Evolutionary conservation across 1,140 invertebrate genomes (phyloP), one percentile per base, ranked within the genome.

Genomic region (Calycopis cecrops): DNA sequence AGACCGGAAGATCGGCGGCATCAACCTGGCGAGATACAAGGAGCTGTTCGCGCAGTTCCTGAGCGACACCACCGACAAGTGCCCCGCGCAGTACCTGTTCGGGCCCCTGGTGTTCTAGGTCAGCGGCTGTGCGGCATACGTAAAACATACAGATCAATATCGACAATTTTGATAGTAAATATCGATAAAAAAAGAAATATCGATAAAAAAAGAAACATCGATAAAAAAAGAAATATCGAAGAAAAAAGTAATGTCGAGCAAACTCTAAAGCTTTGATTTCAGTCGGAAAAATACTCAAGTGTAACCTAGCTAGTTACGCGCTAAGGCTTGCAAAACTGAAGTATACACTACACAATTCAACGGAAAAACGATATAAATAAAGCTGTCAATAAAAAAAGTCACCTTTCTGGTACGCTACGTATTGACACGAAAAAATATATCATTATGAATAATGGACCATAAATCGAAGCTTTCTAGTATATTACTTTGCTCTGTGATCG

Each of bases 41-140:
- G 94, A 95, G 77, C 87, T 95, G 0, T 96, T 95, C 68, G 93
- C 93, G 0, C 91, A 94, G 79, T 96, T 94, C 86, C 89, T 96
- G 40, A 93, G 94, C 14, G 93, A 95, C 79, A 91, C 92, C 10
- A 73, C 55, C 42, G 92, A 94, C 54, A 90, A 93, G 71, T 92
- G 91, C 59, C 89, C 90, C 52, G 94, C 93, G 17, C 92, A 93
- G 42, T 92, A 94, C 70, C 89, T 95, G 4, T 96, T 96, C 78
- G 94, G 94, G 28, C 94, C 94, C 12, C 80, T 95, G 69, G 84
- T 85, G 62, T 49, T 79, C 62, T 88, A 85, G 34, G 34, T 28
- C 12, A 17, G 10, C n/a, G 47, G 8, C 9, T 21, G n/a, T 1
- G 18, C 9, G 33, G 12, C 7, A 38, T 38, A 37, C 35, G 35